A percentile compares a stretch with the other conserved stretches of the same genome.
Conservation (phyloP, 1,140 invertebrate species). For the Centruroides vittatus region DNA sequence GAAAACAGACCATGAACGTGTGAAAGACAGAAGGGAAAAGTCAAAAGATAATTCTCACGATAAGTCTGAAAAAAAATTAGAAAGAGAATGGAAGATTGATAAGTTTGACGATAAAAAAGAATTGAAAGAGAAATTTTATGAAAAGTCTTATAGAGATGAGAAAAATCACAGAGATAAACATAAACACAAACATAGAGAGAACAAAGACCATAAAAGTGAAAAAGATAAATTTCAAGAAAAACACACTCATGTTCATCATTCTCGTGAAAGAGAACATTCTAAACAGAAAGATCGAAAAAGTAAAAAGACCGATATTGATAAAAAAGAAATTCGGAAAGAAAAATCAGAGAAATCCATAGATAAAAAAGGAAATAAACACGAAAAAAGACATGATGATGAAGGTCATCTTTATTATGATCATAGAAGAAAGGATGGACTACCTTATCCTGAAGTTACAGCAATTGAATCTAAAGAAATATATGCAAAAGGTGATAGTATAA, state of each 20-base stretch:
- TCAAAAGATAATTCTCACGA: neutral
- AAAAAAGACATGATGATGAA: conserved; percentile 2
- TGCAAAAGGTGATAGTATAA: conserved; percentile 76
- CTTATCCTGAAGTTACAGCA: conserved; percentile 10
- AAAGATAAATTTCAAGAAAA: conserved; percentile 24
- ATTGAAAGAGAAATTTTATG: conserved; percentile 5
- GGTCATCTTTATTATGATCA: conserved; percentile 3
- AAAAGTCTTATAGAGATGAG: conserved; percentile 1
- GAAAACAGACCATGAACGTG: conserved; percentile 1
- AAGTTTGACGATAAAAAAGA: conserved; percentile 6
- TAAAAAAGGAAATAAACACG: conserved; percentile 10
- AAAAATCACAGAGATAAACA: conserved; percentile 23
- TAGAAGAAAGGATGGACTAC: conserved; percentile 5
- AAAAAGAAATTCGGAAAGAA: conserved; percentile 12
- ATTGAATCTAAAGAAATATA: conserved; percentile 61
- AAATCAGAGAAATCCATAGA: conserved; percentile 10
- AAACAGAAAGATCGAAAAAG: neutral
- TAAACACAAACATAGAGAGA: conserved; percentile 16
- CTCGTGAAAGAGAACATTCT: neutral
- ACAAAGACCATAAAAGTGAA: conserved; percentile 23
- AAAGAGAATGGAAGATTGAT: conserved; percentile 6
- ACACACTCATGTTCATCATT: conserved; percentile 20
- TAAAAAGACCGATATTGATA: conserved; percentile 12
- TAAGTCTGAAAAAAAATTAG: too few relatives aligned
- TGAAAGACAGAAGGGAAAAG: conserved; percentile 4